phyloP scores from a whole-genome alignment of 2,888 invertebrate genomes.

The Seira ritae region DNA sequence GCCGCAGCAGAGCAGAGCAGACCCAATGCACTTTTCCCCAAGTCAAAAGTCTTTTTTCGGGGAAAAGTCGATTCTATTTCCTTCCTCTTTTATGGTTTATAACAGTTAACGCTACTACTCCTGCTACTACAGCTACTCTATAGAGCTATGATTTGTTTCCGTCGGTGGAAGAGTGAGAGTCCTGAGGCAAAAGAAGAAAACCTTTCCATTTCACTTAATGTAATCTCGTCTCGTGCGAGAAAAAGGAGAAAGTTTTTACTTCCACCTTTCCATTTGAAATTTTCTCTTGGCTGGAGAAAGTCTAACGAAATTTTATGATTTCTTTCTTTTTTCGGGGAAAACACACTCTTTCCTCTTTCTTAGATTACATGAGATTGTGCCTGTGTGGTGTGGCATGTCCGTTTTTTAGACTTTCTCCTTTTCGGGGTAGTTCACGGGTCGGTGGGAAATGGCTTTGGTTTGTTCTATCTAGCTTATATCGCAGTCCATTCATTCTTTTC shows the following conservation, averaged over 20 bases:
- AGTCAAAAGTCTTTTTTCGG: not conserved
- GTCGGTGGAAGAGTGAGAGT: not conserved
- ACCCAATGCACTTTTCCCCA: not conserved
- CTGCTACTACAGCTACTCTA: too few species aligned
- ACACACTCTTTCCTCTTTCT: conserved; percentile 1
- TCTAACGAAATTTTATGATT: too few species aligned
- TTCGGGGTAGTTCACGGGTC: conserved; percentile 2
- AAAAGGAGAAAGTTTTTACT: conserved; percentile 7
- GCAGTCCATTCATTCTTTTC: conserved; percentile 2
- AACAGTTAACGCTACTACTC: not conserved
- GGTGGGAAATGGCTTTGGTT: not conserved
- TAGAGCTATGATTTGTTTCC: not conserved
- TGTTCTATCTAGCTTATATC: not conserved
- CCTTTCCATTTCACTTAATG: conserved; percentile 17
- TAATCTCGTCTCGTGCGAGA: conserved; percentile 10
- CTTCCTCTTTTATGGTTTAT: not conserved
- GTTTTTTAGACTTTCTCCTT: not conserved
- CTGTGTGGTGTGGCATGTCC: not conserved
- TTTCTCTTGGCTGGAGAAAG: too few species aligned
- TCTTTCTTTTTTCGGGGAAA: not conserved
- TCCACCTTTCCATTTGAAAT: not conserved
- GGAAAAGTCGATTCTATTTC: not conserved
- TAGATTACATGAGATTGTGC: too few species aligned
- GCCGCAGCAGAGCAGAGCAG: not conserved
- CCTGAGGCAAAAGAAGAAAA: not conserved